Conservation (phyloP, 1,140 invertebrate species). For the Protaetia brevitarsis region DNA sequence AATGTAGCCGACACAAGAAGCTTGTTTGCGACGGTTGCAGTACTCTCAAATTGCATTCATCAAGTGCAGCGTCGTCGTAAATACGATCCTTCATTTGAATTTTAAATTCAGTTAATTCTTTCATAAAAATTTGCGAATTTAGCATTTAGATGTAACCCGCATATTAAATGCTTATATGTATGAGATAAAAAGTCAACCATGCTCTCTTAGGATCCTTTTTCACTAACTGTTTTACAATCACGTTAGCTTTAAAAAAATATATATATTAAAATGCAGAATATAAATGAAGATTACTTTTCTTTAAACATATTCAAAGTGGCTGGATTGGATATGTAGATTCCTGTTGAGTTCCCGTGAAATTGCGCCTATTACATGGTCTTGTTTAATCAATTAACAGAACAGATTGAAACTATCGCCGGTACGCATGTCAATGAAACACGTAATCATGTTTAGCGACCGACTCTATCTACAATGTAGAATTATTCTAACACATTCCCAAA, state of each 20-base stretch:
- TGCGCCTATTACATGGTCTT: neutral
- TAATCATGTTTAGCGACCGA: neutral
- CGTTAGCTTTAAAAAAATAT: too few species aligned
- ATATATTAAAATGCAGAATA: too few species aligned
- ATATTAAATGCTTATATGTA: too few species aligned
- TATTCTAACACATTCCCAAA: conserved; percentile 1
- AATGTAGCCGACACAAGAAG: neutral
- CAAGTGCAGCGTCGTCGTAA: neutral
- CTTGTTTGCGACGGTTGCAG: neutral
- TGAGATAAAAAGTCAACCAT: too few species aligned
- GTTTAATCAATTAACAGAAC: neutral
- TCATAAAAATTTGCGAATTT: too few species aligned
- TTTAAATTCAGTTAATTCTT: neutral
- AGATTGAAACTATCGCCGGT: neutral
- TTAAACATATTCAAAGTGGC: too few species aligned
- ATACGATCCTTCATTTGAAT: neutral
- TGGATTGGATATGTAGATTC: too few species aligned
- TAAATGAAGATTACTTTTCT: too few species aligned
- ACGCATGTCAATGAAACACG: neutral
- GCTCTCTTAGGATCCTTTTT: too few species aligned
- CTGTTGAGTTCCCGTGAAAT: too few species aligned
- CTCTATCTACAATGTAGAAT: neutral
- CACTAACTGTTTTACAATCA: too few species aligned
- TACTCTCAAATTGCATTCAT: neutral
- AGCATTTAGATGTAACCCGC: too few species aligned